Evolutionary conservation across 2,797 vertebrate species (phyloP).

Genomic region (Molossus molossus): DNA sequence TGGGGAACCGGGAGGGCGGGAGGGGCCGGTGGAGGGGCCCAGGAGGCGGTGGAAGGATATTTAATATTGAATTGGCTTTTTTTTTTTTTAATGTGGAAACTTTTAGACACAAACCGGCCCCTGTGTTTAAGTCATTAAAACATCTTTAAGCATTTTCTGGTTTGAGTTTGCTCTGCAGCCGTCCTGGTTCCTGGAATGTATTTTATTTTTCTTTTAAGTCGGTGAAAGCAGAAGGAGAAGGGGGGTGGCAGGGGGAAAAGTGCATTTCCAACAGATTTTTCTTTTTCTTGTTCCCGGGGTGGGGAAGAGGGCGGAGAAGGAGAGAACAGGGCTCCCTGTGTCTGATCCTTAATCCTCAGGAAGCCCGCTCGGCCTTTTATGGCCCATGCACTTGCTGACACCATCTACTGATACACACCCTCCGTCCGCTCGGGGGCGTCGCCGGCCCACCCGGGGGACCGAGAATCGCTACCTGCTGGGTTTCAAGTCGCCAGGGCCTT

Average conservation of each 20-base stretch:
- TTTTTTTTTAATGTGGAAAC: constrained; percentile 91
- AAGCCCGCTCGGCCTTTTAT: constrained; percentile 95
- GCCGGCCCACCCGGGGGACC: constrained; percentile 70
- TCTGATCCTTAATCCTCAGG: constrained; percentile 95
- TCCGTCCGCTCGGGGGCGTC: constrained; percentile 86
- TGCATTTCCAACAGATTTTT: constrained; percentile 89
- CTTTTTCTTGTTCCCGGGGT: constrained; percentile 82
- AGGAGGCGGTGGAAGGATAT: constrained; percentile 82
- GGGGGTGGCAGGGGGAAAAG: not conserved
- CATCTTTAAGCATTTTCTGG: constrained; percentile 93
- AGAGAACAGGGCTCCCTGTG: constrained; percentile 89
- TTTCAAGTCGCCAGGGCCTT: constrained; percentile 77
- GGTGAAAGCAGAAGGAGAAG: constrained; percentile 81
- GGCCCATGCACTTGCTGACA: constrained; percentile 94
- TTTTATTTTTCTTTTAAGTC: constrained; percentile 93
- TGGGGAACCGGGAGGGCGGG: constrained; percentile 28
- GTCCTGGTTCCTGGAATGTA: constrained; percentile 91
- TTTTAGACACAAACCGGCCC: constrained; percentile 92
- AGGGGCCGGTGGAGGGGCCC: constrained; percentile 74
- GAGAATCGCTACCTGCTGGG: constrained; percentile 85
- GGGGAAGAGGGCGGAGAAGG: constrained; percentile 80
- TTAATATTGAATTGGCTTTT: constrained; percentile 88
- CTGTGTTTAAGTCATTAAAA: constrained; percentile 94
- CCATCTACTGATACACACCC: constrained; percentile 93
- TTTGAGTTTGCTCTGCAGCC: constrained; percentile 92